Percentiles rank a stretch among this genome's conserved stretches.
Evolutionary conservation across 2,797 vertebrate genomes (phyloP).

Genomic region (Enteromius argenteus): DNA sequence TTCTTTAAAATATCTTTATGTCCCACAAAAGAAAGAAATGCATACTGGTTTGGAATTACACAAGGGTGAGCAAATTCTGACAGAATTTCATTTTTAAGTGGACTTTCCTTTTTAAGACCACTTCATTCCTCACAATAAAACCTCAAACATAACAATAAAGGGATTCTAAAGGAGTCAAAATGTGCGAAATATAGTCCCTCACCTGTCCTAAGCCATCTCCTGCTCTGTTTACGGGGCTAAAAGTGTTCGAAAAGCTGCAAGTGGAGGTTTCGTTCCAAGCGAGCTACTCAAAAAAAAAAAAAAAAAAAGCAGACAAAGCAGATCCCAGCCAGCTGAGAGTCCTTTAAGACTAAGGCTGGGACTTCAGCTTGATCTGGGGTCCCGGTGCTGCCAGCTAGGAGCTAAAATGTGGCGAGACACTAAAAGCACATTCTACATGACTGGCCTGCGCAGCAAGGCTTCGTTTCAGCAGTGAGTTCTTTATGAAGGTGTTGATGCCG

Average conservation of each 20-base stretch:
- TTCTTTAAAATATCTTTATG: neutral
- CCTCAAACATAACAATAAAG: conserved; percentile 10
- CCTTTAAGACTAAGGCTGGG: conserved; percentile 71
- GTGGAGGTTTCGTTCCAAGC: conserved; percentile 15
- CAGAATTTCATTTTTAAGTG: neutral
- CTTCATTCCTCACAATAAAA: neutral
- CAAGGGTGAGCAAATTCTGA: neutral
- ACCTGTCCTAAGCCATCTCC: neutral
- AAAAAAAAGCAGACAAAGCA: conserved; percentile 48
- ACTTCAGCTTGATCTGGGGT: conserved; percentile 61
- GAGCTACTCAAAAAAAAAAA: conserved; percentile 32
- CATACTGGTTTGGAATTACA: neutral
- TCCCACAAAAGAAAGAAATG: neutral
- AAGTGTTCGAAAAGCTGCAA: conserved; percentile 46
- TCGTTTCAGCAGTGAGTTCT: conserved; percentile 33
- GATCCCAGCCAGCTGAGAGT: conserved; percentile 64
- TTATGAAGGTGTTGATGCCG: neutral
- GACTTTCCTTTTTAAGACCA: neutral
- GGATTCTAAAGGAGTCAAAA: conserved; percentile 7
- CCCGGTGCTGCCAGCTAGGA: neutral
- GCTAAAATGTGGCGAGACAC: conserved; percentile 12
- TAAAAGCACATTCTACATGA: conserved; percentile 28
- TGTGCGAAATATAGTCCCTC: neutral
- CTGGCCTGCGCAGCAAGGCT: conserved; percentile 45
- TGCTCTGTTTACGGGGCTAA: neutral